Evolutionary conservation across 92 coral and sea anemone species (phyloP), one percentile per base, ranked within the genome.

Genomic region (Anthopleura xanthogrammica): DNA sequence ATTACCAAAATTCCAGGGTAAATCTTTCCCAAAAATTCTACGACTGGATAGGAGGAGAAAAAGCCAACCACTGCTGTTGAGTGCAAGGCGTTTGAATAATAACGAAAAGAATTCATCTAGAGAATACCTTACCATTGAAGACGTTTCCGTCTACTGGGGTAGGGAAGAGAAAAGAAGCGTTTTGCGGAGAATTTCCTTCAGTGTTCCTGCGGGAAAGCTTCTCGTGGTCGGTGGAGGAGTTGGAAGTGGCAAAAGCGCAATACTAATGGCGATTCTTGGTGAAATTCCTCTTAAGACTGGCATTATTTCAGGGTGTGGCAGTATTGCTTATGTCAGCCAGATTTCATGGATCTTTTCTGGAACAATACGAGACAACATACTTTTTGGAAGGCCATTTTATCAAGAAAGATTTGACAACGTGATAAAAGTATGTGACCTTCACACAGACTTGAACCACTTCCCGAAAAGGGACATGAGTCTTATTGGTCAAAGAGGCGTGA

Each of bases 281-380:
- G 68, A 54, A 77, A 48, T 77, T 52, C 62, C 42, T 77, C 81
- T 77, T 13, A 77, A 77, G 29, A 36, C 65, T 11, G 81, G 81
- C 42, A 7, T 52, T 8, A 52, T 77, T 29, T 41, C 81, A 8
- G 62, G 58, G 7, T 23, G 9, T 41, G 80, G 80, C 16, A 50
- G 22, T 7, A 77, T 77, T 77, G 80, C 80, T 41, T 77, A 77
- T 54, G 80, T 77, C 22, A 77, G 80, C 62, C 80, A 77, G 62
- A 41, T 77, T 77, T 43, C 80, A 11, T 77, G 80, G 80, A 52
- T 77, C 58, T 77, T 77, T n/a, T 46, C 60, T 42, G 80, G 80
- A 50, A 77, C 80, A n/a, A 46, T 77, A 23, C 80, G 80, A 5
- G 80, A 77, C 12, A 77, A 77, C 23, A 77, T 77, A 39, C 80